Conservation (phyloP, 2,888 invertebrate genomes). For the Nomada fabriciana region DNA sequence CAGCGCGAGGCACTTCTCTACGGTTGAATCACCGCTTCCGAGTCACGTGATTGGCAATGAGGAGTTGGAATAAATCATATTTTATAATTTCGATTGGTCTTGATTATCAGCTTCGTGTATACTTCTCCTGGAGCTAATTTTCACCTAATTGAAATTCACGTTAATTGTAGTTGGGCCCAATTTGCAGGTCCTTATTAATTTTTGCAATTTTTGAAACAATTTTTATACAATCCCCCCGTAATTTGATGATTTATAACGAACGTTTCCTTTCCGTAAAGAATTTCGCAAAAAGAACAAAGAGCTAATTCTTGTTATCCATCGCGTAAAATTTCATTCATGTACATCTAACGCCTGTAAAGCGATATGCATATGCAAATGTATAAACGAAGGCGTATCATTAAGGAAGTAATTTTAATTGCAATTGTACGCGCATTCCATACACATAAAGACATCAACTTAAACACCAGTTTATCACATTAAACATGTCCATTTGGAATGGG, state of each 20-base stretch:
- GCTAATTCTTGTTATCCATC: neutral
- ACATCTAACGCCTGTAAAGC: neutral
- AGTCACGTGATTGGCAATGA: slow-evolving; percentile 60
- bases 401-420: slow-evolving; percentile 23
- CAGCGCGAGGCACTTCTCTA: slow-evolving; percentile 55
- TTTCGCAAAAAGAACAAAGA: neutral
- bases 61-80: slow-evolving; percentile 49
- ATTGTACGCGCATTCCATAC: neutral
- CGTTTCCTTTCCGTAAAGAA: neutral
- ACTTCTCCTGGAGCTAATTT: neutral
- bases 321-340: neutral
- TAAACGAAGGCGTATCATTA: slow-evolving; percentile 9
- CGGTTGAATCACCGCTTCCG: slow-evolving; percentile 65
- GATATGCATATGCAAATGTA: slow-evolving; percentile 5
- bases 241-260: neutral
- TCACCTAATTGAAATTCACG: slow-evolving; percentile 19
- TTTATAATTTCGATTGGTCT: slow-evolving; percentile 47
- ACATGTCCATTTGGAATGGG: neutral
- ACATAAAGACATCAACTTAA: neutral
- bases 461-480: neutral
- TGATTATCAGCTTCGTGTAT: slow-evolving; percentile 22
- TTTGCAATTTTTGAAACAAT: neutral
- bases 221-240: neutral
- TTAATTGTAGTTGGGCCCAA: neutral
- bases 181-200: neutral